A percentile compares a stretch with the other conserved stretches of the same genome.
Conservation (phyloP, 2,797 vertebrate species). For the Lagodon rhomboides region DNA sequence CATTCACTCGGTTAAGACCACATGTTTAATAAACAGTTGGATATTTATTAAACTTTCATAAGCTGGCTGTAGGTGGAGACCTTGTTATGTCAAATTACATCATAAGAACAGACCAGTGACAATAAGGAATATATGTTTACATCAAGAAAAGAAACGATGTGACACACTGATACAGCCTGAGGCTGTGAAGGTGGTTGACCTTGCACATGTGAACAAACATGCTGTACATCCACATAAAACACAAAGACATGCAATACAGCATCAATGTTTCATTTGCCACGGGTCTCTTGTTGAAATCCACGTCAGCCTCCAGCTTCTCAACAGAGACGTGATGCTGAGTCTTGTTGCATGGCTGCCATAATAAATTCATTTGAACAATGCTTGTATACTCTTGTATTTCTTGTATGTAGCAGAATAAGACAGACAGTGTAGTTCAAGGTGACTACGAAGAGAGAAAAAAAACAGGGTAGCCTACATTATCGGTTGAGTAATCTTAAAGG, state of each 20-base stretch:
- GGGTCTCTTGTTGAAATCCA: constrained; percentile 14
- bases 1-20: not conserved
- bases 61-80: not conserved
- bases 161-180: not conserved
- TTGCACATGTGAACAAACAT: not conserved
- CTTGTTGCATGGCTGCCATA: constrained; percentile 2
- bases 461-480: too few species aligned
- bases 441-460: not conserved
- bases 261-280: constrained; percentile 35
- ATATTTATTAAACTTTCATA: constrained; percentile 4
- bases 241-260: not conserved
- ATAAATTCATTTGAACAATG: constrained; percentile 33
- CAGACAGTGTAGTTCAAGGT: not conserved
- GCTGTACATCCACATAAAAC: not conserved
- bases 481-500: not conserved
- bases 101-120: not conserved
- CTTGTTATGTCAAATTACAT: constrained; percentile 3
- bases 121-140: not conserved
- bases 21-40: not conserved
- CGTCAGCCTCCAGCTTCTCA: constrained; percentile 20
- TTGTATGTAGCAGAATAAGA: not conserved
- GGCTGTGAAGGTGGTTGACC: not conserved
- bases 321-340: constrained; percentile 28
- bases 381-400: not conserved
- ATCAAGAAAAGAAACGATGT: not conserved